Conservation (phyloP, 2,113 vertebrate genomes). For the Myrmecobius fasciatus region DNA sequence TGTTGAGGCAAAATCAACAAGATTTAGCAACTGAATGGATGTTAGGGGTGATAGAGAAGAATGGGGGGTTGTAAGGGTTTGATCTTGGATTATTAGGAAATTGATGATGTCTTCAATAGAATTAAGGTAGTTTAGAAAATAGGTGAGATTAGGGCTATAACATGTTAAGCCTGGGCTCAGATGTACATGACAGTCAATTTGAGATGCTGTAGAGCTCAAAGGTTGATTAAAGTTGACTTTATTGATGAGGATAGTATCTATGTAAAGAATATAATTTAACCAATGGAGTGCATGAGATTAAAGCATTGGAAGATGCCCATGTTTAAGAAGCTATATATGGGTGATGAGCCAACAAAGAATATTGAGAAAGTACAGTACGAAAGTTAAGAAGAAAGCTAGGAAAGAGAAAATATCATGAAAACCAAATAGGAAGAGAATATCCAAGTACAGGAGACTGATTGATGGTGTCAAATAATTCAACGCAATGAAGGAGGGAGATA, state of each 20-base stretch:
- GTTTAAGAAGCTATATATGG: neutral
- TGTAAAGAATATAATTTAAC: neutral
- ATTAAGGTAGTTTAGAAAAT: neutral
- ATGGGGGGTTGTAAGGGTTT: neutral
- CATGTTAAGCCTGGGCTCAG: neutral
- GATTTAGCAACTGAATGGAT: neutral
- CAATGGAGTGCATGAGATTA: neutral
- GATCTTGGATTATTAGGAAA: neutral
- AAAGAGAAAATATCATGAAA: neutral
- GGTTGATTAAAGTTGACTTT: neutral
- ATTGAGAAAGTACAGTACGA: neutral
- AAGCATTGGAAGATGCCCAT: neutral
- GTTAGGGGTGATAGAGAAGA: neutral
- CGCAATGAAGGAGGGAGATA: fast-evolving
- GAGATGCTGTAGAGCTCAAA: neutral
- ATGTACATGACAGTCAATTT: neutral
- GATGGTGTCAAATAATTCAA: fast-evolving
- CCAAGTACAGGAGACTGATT: neutral
- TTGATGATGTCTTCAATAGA: neutral
- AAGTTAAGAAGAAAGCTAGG: neutral
- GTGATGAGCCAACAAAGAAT: neutral
- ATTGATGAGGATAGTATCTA: neutral
- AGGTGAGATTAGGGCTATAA: neutral
- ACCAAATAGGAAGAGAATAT: neutral
- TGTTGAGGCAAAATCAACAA: neutral